Percentiles rank a stretch among this genome's conserved stretches.
These are phyloP conservation scores for Bimastos eiseni DNA, from an alignment of 2,888 invertebrate species.

Conservation along the genomic window DNA sequence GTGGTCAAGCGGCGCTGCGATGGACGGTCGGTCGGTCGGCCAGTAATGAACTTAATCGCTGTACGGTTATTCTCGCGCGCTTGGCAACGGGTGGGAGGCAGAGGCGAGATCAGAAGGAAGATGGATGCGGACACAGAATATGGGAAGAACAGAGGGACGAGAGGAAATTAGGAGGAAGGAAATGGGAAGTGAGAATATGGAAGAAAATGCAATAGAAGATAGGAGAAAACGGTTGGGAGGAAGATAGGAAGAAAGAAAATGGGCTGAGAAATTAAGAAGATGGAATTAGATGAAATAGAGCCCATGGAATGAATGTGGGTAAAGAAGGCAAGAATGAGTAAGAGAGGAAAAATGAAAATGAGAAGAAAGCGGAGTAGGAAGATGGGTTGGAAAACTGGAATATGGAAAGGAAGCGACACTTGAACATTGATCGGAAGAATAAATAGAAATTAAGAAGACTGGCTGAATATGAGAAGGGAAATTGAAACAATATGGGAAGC, in stretches of 20 bases:
- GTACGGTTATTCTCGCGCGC: neutral
- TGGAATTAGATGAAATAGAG: neutral
- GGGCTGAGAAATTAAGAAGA: neutral
- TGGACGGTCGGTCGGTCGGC: neutral
- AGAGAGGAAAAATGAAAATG: neutral
- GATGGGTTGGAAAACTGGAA: neutral
- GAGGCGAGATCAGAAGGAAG: neutral
- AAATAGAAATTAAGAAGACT: neutral
- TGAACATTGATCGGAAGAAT: too few relatives aligned
- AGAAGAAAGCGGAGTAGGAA: neutral
- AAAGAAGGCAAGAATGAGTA: neutral
- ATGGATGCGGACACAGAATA: neutral
- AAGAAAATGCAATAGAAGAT: neutral
- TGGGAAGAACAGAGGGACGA: neutral
- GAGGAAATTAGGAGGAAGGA: neutral
- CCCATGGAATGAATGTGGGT: neutral
- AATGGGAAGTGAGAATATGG: neutral
- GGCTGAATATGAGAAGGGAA: neutral
- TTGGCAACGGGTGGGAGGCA: neutral
- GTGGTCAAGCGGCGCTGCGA: conserved; percentile 13
- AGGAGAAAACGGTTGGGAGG: neutral
- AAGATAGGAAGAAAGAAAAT: neutral
- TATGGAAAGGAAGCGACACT: too few relatives aligned
- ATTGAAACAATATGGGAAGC: neutral
- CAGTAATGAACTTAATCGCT: conserved; percentile 13